These are phyloP conservation scores for Chymomyza caudatula DNA, from an alignment of 2,888 invertebrate genomes.

Conservation along the genomic window DNA sequence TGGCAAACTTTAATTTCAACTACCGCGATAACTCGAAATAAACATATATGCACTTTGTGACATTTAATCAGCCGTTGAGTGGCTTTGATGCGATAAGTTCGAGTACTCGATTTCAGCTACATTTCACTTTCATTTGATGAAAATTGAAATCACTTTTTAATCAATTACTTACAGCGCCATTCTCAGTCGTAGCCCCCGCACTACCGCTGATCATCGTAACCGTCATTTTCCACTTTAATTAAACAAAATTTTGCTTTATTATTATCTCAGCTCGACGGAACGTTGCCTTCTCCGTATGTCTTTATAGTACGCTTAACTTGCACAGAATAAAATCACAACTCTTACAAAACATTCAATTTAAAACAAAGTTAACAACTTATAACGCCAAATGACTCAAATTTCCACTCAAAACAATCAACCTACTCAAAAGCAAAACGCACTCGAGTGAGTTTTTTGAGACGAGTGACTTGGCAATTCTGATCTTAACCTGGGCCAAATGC, in stretches of 20 bases:
- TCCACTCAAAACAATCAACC: not conserved
- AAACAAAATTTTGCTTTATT: constrained; percentile 3
- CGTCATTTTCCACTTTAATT: constrained; percentile 32
- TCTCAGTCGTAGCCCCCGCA: constrained; percentile 27
- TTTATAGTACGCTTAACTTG: constrained; percentile 49
- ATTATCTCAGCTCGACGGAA: constrained; percentile 4
- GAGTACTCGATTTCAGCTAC: not conserved
- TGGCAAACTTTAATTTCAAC: not conserved
- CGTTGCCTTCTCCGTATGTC: constrained; percentile 18
- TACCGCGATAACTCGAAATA: not conserved
- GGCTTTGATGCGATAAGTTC: not conserved
- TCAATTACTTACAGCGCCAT: constrained; percentile 50
- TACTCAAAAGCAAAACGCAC: not conserved
- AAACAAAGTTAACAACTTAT: not conserved
- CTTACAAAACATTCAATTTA: constrained; percentile 20
- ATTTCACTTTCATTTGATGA: not conserved
- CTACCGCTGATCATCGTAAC: constrained; percentile 44
- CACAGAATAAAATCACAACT: constrained; percentile 50
- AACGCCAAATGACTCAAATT: not conserved
- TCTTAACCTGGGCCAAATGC: not conserved
- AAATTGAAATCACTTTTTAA: not conserved
- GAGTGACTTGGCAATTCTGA: not conserved
- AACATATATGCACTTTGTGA: not conserved
- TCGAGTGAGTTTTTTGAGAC: not conserved
- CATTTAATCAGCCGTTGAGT: not conserved